A percentile compares a stretch with the other conserved stretches of the same genome.
These are phyloP conservation scores for Lasius platythorax DNA, from an alignment of 2,888 invertebrate genomes.

Conservation along the genomic window DNA sequence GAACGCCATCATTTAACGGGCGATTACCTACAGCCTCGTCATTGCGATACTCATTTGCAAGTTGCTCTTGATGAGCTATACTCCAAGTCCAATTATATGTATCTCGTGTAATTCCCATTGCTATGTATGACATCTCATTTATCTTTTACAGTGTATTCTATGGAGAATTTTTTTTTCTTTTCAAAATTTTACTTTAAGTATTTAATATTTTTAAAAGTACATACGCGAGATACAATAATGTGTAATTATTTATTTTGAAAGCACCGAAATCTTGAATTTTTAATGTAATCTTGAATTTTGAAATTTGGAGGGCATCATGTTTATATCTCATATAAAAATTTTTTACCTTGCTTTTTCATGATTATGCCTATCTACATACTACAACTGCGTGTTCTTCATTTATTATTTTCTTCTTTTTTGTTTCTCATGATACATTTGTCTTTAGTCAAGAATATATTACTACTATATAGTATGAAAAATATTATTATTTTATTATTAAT, in stretches of 20 bases:
- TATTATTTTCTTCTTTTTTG: neutral
- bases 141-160: neutral
- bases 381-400: neutral
- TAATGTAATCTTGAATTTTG: neutral
- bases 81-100: neutral
- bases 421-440: neutral
- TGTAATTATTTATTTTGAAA: neutral
- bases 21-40: conserved; percentile 56
- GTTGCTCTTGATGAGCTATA: conserved; percentile 9
- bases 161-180: neutral
- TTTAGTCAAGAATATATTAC: neutral
- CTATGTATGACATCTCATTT: neutral
- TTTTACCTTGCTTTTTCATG: neutral
- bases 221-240: too few relatives aligned
- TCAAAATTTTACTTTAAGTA: neutral
- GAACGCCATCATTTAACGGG: conserved; percentile 71
- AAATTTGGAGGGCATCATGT: neutral
- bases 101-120: neutral
- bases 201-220: neutral
- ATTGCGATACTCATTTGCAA: conserved; percentile 44
- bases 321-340: neutral
- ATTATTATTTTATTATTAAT: neutral
- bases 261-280: neutral
- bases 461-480: neutral
- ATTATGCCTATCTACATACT: neutral